Evolutionary conservation across 92 coral and sea anemone species (phyloP).

Genomic region (Desmophyllum pertusum): DNA sequence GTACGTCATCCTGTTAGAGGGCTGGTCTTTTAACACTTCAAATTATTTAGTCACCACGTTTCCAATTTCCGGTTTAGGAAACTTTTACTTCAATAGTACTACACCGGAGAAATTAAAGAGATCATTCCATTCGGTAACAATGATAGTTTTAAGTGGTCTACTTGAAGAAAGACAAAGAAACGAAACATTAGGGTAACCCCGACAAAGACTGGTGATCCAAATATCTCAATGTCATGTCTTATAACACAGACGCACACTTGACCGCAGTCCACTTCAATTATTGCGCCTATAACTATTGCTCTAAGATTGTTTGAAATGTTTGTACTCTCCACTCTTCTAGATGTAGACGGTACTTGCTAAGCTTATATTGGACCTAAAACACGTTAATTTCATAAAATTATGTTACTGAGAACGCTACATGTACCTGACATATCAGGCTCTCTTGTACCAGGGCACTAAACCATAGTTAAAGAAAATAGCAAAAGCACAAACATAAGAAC

Average conservation of each 20-base stretch:
- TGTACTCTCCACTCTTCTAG: no score
- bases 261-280: no score
- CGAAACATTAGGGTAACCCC: not conserved
- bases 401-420: no score
- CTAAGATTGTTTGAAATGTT: no score
- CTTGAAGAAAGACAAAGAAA: not conserved
- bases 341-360: no score
- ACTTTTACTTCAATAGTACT: not conserved
- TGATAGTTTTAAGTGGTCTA: not conserved
- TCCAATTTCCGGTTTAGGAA: not conserved
- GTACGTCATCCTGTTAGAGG: not conserved
- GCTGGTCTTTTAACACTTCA: slow-evolving; percentile 19
- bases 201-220: not conserved
- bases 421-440: not conserved
- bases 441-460: not conserved
- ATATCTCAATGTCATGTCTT: not conserved
- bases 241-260: no score
- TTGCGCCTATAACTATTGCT: no score
- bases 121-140: not conserved
- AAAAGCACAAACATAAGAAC: not conserved
- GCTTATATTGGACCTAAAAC: no score
- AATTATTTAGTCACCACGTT: not conserved
- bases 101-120: not conserved
- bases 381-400: no score
- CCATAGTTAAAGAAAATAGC: not conserved